Evolutionary conservation across 2,113 vertebrate genomes (phyloP), one percentile per base, ranked within the genome.

Genomic region (Rostratula benghalensis): DNA sequence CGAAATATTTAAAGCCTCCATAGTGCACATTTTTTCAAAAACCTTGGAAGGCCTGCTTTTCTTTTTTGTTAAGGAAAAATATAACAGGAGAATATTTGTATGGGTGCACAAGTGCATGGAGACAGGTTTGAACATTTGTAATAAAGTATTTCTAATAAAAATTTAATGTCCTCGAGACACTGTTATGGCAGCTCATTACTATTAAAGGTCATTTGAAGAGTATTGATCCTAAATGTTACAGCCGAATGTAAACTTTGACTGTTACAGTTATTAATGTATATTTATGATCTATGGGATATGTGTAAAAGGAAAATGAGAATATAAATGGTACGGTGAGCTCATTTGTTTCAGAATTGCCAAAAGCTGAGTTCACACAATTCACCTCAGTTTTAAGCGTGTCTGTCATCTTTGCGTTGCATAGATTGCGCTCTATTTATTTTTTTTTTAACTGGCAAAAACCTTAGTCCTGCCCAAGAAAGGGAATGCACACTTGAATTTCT

Each of bases 101-200:
- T 87, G 93, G 63, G 82, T 79, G 84, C 71, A 51, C 33, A 81
- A 95, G 74, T 73, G 95, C 81, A 43, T 10, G 35, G 91, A 91
- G 91, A 73, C 9, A 43, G 74, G 88, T 87, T 92, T 92, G 95
- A 94, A 96, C 92, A 90, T 91, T 93, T 93, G 95, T 96, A 96
- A 95, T 95, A 96, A 94, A 97, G 81, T 91, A 96, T 97, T 97
- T 94, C 96, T 94, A 96, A 97, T 97, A 97, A 97, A 97, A 97
- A 94, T 89, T 96, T 96, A 96, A 96, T 95, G 94, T 96, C 94
- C 68, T 92, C 67, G 35, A 97, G 97, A 96, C 97, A 95, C 93
- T 95, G 94, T 96, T 95, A 97, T 95, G 95, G 94, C 92, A 97
- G 91, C 96, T 97, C 94, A 96, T 97, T 97, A 96, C 93, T 96